Evolutionary conservation across 1,140 invertebrate species (phyloP).

Genomic region (Rhynchophorus ferrugineus): DNA sequence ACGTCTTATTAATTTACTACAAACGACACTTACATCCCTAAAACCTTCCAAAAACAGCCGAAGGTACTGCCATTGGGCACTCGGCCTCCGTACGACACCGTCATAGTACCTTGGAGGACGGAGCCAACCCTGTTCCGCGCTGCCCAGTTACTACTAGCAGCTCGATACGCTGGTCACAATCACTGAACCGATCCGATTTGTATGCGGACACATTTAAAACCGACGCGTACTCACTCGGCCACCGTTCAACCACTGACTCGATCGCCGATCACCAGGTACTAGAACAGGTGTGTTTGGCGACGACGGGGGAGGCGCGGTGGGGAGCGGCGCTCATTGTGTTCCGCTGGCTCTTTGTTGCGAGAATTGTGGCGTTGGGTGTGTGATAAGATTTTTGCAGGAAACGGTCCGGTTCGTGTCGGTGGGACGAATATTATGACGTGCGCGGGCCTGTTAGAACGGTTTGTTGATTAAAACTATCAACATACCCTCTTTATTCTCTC

Average conservation of each 20-base stretch:
- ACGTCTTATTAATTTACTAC: too few relatives aligned
- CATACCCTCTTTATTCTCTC: too few relatives aligned
- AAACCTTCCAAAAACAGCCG: constrained; percentile 67
- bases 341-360: constrained; percentile 12
- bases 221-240: constrained; percentile 2
- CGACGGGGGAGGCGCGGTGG: constrained; percentile 7
- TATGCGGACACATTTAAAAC: neutral
- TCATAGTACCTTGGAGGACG: constrained; percentile 49
- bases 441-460: too few relatives aligned
- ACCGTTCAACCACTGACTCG: constrained; percentile 7
- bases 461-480: too few relatives aligned
- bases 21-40: constrained; percentile 35
- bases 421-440: too few relatives aligned
- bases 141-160: neutral
- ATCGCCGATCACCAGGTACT: constrained; percentile 5
- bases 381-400: constrained; percentile 7
- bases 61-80: constrained; percentile 85
- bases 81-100: constrained; percentile 78
- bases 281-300: constrained; percentile 13
- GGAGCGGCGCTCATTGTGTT: constrained; percentile 13
- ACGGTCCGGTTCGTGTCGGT: too few relatives aligned
- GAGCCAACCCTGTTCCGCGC: neutral
- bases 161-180: neutral
- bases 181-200: neutral
- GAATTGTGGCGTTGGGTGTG: constrained; percentile 12